Evolutionary conservation across 2,888 invertebrate species (phyloP), one percentile per base, ranked within the genome.

Genomic region (Cataglyphis rosenhaueri): DNA sequence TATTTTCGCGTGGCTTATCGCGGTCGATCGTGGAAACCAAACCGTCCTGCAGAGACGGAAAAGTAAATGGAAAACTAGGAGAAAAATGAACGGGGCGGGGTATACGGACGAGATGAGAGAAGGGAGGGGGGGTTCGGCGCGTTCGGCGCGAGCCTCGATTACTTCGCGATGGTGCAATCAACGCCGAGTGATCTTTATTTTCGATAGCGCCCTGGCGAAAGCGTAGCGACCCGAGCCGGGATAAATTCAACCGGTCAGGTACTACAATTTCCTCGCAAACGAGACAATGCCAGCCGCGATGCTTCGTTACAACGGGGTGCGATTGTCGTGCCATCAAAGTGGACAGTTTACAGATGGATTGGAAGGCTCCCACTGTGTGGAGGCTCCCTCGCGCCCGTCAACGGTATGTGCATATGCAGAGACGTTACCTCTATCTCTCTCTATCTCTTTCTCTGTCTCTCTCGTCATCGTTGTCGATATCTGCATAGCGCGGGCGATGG

Each of bases 331-430:
- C 93, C 92, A 93, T 94, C 93, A 93, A 94, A 94, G 93, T 94
- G 93, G 94, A 93, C 94, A 94, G 94, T 93, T 94, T 94, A 94
- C 93, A 93, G 93, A 94, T 94, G 93, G 92, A 94, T 93, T 92
- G 93, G 91, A 92, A 91, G 87, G 85, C 59, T 66, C 76, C 89
- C 86, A 86, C 71, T 86, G 48, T 52, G n/a, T 8, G 85, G 83
- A 84, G 84, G 82, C 85, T 83, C 83, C 89, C 66, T 21, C 85
- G 86, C 78, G 66, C 59, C 75, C 78, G 84, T 52, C 81, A 73
- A 79, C 84, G 84, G 83, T 82, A 89, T 74, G 68, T 66, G 82
- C 79, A 52, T 71, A 70, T 44, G 73, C 82, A 76, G 86, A 85
- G 89, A 85, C 81, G 85, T 1, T 25, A 0, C 1, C 48, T 48